phyloP scores from a whole-genome alignment of 2,797 vertebrate genomes.

The Poeciliopsis presidionis region DNA sequence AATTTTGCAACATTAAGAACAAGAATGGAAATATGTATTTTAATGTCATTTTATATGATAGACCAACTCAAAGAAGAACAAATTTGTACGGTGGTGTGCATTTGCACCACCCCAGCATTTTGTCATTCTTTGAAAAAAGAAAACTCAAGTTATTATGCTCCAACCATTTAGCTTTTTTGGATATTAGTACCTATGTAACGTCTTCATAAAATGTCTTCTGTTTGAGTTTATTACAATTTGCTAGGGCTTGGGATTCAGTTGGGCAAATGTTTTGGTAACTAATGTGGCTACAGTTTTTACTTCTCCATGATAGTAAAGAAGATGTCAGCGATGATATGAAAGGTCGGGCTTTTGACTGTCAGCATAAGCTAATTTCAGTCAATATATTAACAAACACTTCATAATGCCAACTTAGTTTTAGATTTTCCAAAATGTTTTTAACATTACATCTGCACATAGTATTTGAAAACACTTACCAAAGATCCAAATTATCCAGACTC shows the following conservation, averaged over 20 bases:
- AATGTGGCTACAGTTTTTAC: background rate
- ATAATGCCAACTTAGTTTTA: background rate
- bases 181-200: background rate
- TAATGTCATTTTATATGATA: background rate
- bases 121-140: background rate
- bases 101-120: background rate
- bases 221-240: background rate
- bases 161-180: background rate
- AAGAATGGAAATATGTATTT: background rate
- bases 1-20: background rate
- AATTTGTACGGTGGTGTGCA: background rate
- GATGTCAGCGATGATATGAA: background rate
- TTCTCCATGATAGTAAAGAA: background rate
- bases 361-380: background rate
- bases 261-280: background rate
- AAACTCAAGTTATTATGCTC: background rate
- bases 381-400: background rate
- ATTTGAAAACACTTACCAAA: constrained; percentile 70
- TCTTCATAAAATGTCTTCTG: background rate
- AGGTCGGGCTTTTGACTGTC: background rate
- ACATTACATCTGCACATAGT: background rate
- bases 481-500: constrained; percentile 73
- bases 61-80: background rate
- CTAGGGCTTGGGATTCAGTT: background rate
- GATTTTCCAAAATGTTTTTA: background rate